Evolutionary conservation across 1,140 invertebrate species (phyloP).

Genomic region (Contarinia nasturtii): DNA sequence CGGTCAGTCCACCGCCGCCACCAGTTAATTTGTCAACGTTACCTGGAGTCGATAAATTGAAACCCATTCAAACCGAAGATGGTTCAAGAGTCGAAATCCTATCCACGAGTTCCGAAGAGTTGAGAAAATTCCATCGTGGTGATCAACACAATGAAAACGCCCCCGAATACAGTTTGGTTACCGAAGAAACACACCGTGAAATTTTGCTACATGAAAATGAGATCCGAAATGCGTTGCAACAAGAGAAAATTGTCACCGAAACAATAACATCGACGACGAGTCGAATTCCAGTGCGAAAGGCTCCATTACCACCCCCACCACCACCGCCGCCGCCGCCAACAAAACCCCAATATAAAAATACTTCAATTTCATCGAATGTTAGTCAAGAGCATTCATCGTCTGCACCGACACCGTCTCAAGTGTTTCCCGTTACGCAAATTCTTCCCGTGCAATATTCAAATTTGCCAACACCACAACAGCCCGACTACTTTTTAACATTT

Average conservation of each 20-base stretch:
- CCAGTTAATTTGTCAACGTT: constrained; percentile 18
- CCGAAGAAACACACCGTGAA: constrained; percentile 19
- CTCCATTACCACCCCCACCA: constrained; percentile 13
- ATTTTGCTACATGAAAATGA: constrained; percentile 21
- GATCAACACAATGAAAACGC: constrained; percentile 22
- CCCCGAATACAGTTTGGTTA: constrained; percentile 18
- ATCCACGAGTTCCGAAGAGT: constrained; percentile 3
- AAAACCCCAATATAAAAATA: constrained; percentile 1
- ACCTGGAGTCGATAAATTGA: constrained; percentile 6
- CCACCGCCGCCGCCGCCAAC: constrained; percentile 3
- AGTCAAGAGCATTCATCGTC: not conserved
- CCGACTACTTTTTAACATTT: not conserved
- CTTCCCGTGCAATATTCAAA: constrained; percentile 21
- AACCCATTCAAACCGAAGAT: constrained; percentile 11
- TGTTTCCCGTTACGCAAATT: constrained; percentile 23
- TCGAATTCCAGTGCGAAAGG: constrained; percentile 11
- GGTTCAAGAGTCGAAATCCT: constrained; percentile 3
- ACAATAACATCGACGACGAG: constrained; percentile 1
- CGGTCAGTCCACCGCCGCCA: constrained; percentile 19
- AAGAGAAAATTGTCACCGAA: constrained; percentile 5
- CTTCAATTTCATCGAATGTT: not conserved
- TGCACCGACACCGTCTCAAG: constrained; percentile 14
- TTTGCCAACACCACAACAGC: constrained; percentile 20
- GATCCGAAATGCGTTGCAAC: constrained; percentile 9
- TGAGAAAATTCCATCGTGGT: constrained; percentile 10